Conservation (phyloP, 1,140 invertebrate genomes). For the Calliopsis andreniformis region DNA sequence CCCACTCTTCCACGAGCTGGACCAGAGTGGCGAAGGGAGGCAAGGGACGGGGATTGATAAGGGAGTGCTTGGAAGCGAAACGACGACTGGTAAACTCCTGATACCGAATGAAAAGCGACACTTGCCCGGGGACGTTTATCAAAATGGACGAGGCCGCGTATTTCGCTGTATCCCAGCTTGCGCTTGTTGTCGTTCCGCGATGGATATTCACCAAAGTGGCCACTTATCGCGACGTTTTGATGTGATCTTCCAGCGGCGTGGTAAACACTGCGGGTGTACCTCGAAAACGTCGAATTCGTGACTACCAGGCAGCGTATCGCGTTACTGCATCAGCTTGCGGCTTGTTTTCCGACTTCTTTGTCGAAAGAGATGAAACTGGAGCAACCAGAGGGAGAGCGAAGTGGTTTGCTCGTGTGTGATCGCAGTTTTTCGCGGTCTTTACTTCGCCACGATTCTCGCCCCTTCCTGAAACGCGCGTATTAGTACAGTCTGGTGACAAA, state of each 20-base stretch:
- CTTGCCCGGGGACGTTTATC: constrained; percentile 3
- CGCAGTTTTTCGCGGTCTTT: neutral
- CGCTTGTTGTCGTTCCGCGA: neutral
- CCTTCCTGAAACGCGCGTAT: neutral
- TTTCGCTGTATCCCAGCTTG: neutral
- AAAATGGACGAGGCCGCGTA: constrained; percentile 9
- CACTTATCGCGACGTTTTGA: constrained; percentile 1
- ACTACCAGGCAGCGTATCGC: neutral
- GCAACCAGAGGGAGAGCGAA: neutral
- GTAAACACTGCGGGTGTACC: neutral
- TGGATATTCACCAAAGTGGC: neutral
- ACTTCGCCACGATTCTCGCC: neutral
- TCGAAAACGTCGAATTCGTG: neutral
- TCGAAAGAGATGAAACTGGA: constrained; percentile 4
- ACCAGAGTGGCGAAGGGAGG: neutral
- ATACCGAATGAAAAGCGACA: neutral
- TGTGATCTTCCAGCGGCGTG: neutral
- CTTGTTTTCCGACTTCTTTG: neutral
- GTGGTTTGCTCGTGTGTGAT: neutral
- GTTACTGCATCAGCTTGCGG: neutral
- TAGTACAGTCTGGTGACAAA: neutral
- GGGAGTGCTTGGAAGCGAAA: neutral
- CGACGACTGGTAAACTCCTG: neutral
- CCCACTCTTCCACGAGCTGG: neutral
- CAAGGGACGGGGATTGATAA: neutral